Conservation (phyloP, 2,113 vertebrate species). For the Stomatorhinus ivindoensis region DNA sequence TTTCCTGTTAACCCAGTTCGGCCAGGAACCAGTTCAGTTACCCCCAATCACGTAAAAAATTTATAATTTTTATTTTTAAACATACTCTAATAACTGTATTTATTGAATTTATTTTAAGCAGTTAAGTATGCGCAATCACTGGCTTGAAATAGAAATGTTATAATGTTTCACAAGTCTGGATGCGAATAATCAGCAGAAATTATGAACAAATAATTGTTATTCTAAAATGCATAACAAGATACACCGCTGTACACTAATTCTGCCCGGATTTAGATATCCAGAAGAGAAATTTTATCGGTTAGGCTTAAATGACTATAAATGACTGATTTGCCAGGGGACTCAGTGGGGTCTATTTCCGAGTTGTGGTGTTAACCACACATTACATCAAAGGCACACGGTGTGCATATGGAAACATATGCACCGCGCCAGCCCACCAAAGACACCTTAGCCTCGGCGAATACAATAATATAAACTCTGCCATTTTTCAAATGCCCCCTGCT, state of each 20-base stretch:
- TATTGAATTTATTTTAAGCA: not conserved
- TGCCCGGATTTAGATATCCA: not conserved
- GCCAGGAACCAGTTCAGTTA: not conserved
- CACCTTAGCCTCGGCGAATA: conserved; percentile 13
- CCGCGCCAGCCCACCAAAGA: not conserved
- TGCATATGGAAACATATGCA: not conserved
- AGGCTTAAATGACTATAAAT: not conserved
- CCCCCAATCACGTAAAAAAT: not conserved
- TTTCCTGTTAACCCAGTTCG: not conserved
- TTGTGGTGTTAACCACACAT: not conserved
- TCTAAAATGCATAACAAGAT: not conserved
- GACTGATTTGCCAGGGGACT: not conserved
- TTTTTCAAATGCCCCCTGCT: conserved; percentile 19
- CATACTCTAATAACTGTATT: not conserved
- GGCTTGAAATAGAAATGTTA: not conserved
- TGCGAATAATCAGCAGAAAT: not conserved
- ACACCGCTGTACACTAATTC: not conserved
- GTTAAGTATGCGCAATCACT: not conserved
- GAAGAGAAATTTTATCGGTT: not conserved
- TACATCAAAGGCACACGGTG: not conserved
- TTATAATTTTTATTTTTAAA: not conserved
- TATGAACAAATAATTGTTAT: not conserved
- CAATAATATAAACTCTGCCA: conserved; percentile 26
- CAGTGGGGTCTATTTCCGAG: conserved; percentile 5
- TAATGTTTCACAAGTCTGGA: not conserved